Conservation (phyloP, 2,888 invertebrate genomes). For the Tinea pellionella region DNA sequence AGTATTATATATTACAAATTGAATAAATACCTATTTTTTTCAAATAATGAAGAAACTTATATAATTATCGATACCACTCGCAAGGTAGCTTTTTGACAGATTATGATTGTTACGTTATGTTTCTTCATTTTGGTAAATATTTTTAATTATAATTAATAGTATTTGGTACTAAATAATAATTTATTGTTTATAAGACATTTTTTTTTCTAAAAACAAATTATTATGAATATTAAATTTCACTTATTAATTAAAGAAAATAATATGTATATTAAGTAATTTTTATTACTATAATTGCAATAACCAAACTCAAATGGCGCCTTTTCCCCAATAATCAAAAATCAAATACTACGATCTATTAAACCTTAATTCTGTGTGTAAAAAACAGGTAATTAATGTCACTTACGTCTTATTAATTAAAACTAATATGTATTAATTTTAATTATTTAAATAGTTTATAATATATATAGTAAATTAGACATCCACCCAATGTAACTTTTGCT, state of each 20-base stretch:
- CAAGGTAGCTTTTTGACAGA: not conserved
- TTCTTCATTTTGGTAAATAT: not conserved
- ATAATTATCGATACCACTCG: constrained; percentile 29
- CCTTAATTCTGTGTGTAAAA: too few relatives aligned
- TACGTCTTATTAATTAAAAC: too few relatives aligned
- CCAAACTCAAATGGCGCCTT: too few relatives aligned
- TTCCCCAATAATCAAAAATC: too few relatives aligned
- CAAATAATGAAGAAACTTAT: constrained; percentile 33
- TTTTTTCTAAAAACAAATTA: too few relatives aligned
- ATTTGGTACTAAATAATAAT: not conserved
- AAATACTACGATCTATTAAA: too few relatives aligned
- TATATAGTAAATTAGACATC: constrained; percentile 32
- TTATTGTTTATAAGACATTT: not conserved
- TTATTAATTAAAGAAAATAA: too few relatives aligned
- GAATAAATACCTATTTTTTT: constrained; percentile 34
- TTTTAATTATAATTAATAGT: not conserved
- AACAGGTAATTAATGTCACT: too few relatives aligned
- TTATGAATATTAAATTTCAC: too few relatives aligned
- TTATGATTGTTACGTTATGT: not conserved
- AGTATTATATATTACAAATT: constrained; percentile 4
- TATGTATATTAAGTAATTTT: too few relatives aligned
- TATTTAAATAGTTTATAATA: constrained; percentile 41
- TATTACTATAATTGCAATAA: too few relatives aligned
- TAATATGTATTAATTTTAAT: not conserved
- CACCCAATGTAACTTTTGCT: constrained; percentile 47